A percentile compares a stretch with the other conserved stretches of the same genome.
Conservation (phyloP, 1,140 invertebrate genomes). For the Cyphomyrmex costatus region DNA sequence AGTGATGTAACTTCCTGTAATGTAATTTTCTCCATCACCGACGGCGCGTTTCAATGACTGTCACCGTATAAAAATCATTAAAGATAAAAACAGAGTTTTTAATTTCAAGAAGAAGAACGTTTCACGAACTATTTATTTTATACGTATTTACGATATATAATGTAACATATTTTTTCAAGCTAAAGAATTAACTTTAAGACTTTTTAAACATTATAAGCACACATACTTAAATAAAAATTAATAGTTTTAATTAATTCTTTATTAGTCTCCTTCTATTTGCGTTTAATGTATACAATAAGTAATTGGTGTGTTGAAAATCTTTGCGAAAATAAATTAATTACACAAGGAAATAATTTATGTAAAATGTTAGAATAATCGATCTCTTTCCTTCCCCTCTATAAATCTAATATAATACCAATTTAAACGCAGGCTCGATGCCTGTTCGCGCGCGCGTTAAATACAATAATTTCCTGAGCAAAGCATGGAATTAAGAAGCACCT, state of each 20-base stretch:
- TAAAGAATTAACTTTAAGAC: not conserved
- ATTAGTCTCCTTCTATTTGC: not conserved
- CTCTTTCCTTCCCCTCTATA: not conserved
- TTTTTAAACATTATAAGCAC: not conserved
- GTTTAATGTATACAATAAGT: not conserved
- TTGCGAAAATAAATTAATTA: not conserved
- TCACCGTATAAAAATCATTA: not conserved
- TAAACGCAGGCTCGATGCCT: not conserved
- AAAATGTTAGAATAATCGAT: not conserved
- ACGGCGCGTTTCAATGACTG: not conserved
- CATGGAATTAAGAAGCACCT: not conserved
- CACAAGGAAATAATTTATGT: not conserved
- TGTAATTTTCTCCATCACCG: not conserved
- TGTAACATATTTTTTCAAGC: not conserved
- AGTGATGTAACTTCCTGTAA: conserved; percentile 35
- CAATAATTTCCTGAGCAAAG: conserved; percentile 7
- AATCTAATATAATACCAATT: not conserved
- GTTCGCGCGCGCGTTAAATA: not conserved
- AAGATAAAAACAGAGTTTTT: not conserved
- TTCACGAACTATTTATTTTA: not conserved
- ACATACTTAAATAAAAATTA: not conserved
- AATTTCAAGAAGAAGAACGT: not conserved
- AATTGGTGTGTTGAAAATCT: not conserved
- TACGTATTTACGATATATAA: not conserved
- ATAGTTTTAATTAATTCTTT: not conserved